Evolutionary conservation across 2,113 vertebrate species (phyloP), one percentile per base, ranked within the genome.

Genomic region (Dicentrarchus labrax): DNA sequence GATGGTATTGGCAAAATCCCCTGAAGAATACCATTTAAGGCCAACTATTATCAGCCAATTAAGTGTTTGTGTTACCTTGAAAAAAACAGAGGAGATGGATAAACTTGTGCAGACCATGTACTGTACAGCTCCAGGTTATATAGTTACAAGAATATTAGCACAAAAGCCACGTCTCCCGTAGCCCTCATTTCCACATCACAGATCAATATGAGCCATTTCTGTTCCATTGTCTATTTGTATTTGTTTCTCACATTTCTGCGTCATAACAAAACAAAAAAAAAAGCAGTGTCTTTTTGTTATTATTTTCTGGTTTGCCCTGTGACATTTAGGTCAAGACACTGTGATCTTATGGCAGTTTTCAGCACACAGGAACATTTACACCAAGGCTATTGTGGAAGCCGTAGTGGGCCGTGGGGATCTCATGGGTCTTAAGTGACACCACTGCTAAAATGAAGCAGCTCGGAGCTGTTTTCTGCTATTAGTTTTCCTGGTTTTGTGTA

Each of bases 391-490:
- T 92, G 90, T 87, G 21, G 61, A 36, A 16, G 43, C 81, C 45
- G 77, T 74, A 77, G 69, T 76, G 74, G 69, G 66, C 77, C n/a
- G 22, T 5, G 43, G 47, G 75, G 86, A 93, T 90, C 92, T 92
- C 91, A 92, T 92, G 87, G 71, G 72, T 93, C 86, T 95, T 90
- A 82, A 88, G 91, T 94, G 86, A 92, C 92, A 87, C 15, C 6
- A 4, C 61, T 50, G 67, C 39, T 61, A 10, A 73, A 82, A 56
- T 53, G 38, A 57, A 65, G 64, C 57, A 73, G 75, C 92, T 91
- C 5, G 2, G 45, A 89, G 83, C 85, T 13, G 59, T 86, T 81
- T 80, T 62, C 56, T 83, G 61, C 56, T 57, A 66, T 86, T 73
- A 22, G 51, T 50, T 86, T 71, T 79, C 21, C 45, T 38, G 36